Percentiles rank a stretch among this genome's conserved stretches.
Evolutionary conservation across 1,140 invertebrate genomes (phyloP).

Genomic region (Pogonognathellus flavescens): DNA sequence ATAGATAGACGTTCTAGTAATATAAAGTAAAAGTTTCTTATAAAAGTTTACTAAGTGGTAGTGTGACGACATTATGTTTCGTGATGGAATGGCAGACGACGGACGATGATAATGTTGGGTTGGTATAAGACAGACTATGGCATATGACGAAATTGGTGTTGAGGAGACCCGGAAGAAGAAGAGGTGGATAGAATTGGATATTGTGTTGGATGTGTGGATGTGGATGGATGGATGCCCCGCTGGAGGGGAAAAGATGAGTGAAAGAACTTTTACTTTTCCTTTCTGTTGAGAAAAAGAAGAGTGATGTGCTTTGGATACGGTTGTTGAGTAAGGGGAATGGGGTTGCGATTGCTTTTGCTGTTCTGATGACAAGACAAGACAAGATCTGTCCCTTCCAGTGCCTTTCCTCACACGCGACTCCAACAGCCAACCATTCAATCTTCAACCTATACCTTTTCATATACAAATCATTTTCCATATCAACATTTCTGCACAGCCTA

Average conservation of each 20-base stretch:
- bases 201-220: not conserved
- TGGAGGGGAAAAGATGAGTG: slow-evolving; percentile 21
- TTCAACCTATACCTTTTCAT: no score
- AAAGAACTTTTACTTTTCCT: slow-evolving; percentile 23
- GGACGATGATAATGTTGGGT: no score
- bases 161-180: not conserved
- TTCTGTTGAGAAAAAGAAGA: slow-evolving; percentile 10
- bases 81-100: no score
- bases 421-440: not conserved
- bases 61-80: no score
- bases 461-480: no score
- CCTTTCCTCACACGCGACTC: slow-evolving; percentile 2
- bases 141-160: not conserved
- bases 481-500: no score
- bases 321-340: slow-evolving; percentile 7
- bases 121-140: not conserved
- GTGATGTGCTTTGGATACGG: slow-evolving; percentile 17
- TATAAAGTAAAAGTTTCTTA: no score
- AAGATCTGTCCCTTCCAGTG: slow-evolving; percentile 2
- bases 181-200: not conserved
- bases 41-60: no score
- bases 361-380: slow-evolving; percentile 19
- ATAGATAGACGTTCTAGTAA: no score
- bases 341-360: slow-evolving; percentile 7
- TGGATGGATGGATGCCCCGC: not conserved